A percentile compares a stretch with the other conserved stretches of the same genome.
These are phyloP conservation scores for Tachyglossus aculeatus DNA, from an alignment of 2,797 vertebrate genomes.

Conservation along the genomic window DNA sequence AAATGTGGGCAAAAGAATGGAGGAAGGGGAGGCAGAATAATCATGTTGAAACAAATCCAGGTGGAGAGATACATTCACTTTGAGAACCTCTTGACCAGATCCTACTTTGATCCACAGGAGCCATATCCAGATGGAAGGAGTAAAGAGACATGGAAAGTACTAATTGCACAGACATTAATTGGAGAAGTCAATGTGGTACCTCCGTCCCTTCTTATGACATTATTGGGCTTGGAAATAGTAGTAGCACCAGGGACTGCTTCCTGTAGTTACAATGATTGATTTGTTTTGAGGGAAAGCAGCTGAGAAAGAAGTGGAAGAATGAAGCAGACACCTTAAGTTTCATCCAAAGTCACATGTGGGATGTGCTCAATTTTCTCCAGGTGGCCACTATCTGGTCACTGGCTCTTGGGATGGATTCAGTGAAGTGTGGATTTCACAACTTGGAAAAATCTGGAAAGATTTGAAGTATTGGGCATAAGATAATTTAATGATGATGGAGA, in stretches of 20 bases:
- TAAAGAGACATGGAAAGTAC: constrained; percentile 95
- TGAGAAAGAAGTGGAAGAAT: constrained; percentile 96
- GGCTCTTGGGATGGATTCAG: constrained; percentile 96
- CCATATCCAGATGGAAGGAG: constrained; percentile 98
- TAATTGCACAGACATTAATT: constrained; percentile 95
- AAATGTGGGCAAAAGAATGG: too few species aligned
- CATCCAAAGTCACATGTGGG: constrained; percentile 94
- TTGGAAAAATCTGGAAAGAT: constrained; percentile 95
- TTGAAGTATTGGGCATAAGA: constrained; percentile 95
- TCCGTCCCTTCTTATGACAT: constrained; percentile 96
- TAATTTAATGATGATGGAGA: constrained; percentile 98
- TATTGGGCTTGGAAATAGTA: constrained; percentile 97
- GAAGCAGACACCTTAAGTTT: constrained; percentile 97
- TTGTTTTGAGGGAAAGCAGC: constrained; percentile 98
- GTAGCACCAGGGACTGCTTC: constrained; percentile 95
- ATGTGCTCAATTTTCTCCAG: constrained; percentile 93
- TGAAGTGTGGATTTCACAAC: constrained; percentile 94
- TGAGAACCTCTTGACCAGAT: too few species aligned
- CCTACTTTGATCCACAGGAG: too few species aligned
- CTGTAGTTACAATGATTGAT: constrained; percentile 98
- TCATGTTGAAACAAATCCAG: too few species aligned
- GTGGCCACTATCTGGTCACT: constrained; percentile 92
- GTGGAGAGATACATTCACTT: too few species aligned
- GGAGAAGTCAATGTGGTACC: constrained; percentile 99
- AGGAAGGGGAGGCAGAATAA: too few species aligned